Evolutionary conservation across 2,797 vertebrate species (phyloP).

Genomic region (Sebastes vulpes): DNA sequence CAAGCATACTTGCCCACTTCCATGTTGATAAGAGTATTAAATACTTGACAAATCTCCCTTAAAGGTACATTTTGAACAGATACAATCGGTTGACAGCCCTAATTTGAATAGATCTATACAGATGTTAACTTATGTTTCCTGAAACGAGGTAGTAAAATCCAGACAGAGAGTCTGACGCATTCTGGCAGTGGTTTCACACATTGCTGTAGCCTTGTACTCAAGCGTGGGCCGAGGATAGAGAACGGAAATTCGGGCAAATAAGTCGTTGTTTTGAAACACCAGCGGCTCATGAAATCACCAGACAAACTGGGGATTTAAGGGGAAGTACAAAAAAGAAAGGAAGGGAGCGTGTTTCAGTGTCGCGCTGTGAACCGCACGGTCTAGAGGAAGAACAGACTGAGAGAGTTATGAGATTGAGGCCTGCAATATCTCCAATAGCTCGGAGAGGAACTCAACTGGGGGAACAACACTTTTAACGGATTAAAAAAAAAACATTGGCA

Average conservation of each 20-base stretch:
- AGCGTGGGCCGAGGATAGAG: neutral
- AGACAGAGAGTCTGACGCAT: constrained; percentile 7
- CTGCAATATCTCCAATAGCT: constrained; percentile 34
- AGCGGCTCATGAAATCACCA: neutral
- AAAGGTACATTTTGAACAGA: no score
- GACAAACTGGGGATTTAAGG: neutral
- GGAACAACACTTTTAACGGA: constrained; percentile 7
- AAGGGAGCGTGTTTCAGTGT: constrained; percentile 1
- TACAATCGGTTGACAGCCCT: neutral
- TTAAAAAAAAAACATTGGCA: neutral
- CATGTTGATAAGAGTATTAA: no score
- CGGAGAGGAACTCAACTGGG: constrained; percentile 44
- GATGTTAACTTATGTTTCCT: neutral
- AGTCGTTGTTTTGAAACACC: constrained; percentile 11
- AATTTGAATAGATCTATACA: neutral
- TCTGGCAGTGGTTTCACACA: constrained; percentile 13
- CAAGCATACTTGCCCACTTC: no score
- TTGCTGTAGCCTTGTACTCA: neutral
- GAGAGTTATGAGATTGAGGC: constrained; percentile 42
- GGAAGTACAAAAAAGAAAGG: constrained; percentile 17
- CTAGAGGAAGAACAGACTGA: constrained; percentile 11
- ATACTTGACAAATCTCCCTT: no score
- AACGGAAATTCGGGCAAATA: neutral
- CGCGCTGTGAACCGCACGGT: neutral
- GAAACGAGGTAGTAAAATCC: neutral